Evolutionary conservation across 2,113 vertebrate genomes (phyloP).

Genomic region (Carlito syrichta): DNA sequence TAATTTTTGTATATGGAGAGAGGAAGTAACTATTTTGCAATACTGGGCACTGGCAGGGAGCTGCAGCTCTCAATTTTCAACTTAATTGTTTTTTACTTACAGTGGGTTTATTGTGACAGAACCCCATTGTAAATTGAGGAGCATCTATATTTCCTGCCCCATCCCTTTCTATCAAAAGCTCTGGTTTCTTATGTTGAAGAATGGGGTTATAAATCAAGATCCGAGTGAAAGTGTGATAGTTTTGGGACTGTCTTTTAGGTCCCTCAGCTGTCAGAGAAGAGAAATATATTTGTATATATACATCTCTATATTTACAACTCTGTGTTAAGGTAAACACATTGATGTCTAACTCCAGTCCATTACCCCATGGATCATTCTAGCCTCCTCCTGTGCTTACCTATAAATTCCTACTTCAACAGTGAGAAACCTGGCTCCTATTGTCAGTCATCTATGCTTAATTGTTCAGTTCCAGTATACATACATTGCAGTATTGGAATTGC

Average conservation of each 20-base stretch:
- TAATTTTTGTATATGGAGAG: too few species aligned
- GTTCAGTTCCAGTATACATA: rapidly evolving
- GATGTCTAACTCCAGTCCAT: neutral
- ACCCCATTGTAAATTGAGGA: neutral
- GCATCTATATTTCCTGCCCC: neutral
- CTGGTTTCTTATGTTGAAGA: neutral
- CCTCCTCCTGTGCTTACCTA: neutral
- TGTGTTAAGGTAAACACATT: neutral
- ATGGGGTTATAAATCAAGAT: neutral
- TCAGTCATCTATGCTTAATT: neutral
- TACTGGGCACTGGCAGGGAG: neutral
- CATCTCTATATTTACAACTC: neutral
- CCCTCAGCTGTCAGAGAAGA: neutral
- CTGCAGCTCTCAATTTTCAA: neutral
- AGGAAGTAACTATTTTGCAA: neutral
- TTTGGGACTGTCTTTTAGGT: neutral
- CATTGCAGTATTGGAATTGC: neutral
- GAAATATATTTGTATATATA: neutral
- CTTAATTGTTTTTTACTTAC: neutral
- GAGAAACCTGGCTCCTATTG: neutral
- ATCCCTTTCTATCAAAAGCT: neutral
- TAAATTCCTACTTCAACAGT: neutral
- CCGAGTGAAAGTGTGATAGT: neutral
- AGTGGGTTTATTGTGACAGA: neutral
- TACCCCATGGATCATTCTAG: neutral